phyloP scores from a whole-genome alignment of 1,140 invertebrate genomes.

The Danaus melanippus region DNA sequence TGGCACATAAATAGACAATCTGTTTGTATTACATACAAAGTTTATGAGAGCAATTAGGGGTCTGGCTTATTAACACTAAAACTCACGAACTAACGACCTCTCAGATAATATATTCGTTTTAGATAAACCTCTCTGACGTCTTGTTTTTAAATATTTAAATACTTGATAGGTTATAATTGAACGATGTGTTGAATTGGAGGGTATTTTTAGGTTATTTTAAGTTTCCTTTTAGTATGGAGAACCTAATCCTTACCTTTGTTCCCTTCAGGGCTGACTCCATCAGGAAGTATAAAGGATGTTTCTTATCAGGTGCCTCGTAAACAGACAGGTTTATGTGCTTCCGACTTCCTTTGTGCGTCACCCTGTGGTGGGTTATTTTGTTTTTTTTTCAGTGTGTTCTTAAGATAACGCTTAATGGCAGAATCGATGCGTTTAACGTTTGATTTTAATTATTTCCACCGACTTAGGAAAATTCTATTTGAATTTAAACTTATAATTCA shows the following conservation, averaged over 20 bases:
- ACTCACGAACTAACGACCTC: slow-evolving; percentile 42
- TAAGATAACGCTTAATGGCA: too few species aligned
- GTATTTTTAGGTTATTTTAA: too few species aligned
- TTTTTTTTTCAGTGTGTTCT: background rate
- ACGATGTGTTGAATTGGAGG: too few species aligned
- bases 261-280: too few species aligned
- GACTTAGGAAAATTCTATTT: too few species aligned
- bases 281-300: slow-evolving; percentile 6
- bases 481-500: too few species aligned
- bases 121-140: slow-evolving; percentile 27
- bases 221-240: too few species aligned
- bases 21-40: slow-evolving; percentile 58
- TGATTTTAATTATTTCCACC: too few species aligned
- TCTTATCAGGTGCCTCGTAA: slow-evolving; percentile 13
- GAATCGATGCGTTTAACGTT: too few species aligned
- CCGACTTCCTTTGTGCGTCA: slow-evolving; percentile 15
- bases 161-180: background rate
- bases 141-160: slow-evolving; percentile 6
- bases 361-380: slow-evolving; percentile 9
- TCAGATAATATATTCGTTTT: slow-evolving; percentile 35
- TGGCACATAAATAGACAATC: slow-evolving; percentile 23
- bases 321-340: slow-evolving; percentile 15
- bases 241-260: too few species aligned
- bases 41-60: slow-evolving; percentile 58
- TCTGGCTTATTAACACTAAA: slow-evolving; percentile 53